These are phyloP conservation scores for Sycophaga agraensis DNA, from an alignment of 1,140 invertebrate species.

Conservation along the genomic window DNA sequence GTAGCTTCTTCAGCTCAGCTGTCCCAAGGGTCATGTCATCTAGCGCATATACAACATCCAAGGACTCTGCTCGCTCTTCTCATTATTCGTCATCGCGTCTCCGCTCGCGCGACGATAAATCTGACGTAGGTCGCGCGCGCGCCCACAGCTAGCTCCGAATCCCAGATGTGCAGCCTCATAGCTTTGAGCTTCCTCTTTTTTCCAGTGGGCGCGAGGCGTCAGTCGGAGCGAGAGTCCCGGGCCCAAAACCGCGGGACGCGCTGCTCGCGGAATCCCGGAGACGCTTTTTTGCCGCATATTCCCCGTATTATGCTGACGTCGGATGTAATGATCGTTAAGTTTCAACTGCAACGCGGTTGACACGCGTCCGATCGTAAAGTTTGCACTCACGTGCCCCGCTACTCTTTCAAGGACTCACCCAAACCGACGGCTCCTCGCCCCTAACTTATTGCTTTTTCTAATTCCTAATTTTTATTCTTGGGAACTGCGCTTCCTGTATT, in stretches of 20 bases:
- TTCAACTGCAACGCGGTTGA: not conserved
- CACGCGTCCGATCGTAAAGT: not conserved
- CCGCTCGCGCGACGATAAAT: slow-evolving; percentile 33
- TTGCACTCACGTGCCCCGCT: too few species aligned
- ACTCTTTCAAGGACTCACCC: too few species aligned
- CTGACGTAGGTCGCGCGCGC: slow-evolving; percentile 32
- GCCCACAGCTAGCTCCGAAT: not conserved
- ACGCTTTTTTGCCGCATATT: not conserved
- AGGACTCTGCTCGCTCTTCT: slow-evolving; percentile 21
- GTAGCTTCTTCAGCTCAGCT: too few species aligned
- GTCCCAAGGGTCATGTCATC: not conserved
- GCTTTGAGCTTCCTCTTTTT: too few species aligned
- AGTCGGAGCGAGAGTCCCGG: too few species aligned
- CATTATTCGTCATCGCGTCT: slow-evolving; percentile 39
- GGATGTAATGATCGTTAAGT: slow-evolving; percentile 24
- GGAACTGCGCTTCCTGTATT: too few species aligned
- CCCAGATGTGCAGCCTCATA: slow-evolving; percentile 16
- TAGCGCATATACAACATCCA: slow-evolving; percentile 1
- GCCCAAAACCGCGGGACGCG: not conserved
- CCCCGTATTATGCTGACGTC: not conserved
- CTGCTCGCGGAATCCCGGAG: not conserved
- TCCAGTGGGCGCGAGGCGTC: too few species aligned
- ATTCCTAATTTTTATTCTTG: too few species aligned
- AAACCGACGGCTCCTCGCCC: too few species aligned
- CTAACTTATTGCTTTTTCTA: too few species aligned